A percentile compares a stretch with the other conserved stretches of the same genome.
These are phyloP conservation scores for Boleophthalmus pectinirostris DNA, from an alignment of 2,113 vertebrate genomes.

Conservation along the genomic window DNA sequence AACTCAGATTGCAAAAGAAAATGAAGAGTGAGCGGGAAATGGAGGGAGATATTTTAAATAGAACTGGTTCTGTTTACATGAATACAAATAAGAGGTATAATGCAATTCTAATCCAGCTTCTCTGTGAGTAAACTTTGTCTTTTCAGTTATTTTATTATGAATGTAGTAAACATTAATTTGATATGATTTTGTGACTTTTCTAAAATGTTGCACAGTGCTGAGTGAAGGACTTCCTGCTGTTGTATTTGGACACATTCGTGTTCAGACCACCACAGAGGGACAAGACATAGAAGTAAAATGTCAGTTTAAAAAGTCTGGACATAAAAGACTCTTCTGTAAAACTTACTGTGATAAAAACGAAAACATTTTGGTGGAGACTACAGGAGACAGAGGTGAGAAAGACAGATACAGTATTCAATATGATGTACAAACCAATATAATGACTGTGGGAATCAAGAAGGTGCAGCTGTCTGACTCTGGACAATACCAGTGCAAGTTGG, in stretches of 20 bases:
- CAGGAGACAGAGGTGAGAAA: background rate
- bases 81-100: background rate
- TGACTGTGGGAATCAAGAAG: no score
- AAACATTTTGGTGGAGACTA: no score
- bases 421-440: background rate
- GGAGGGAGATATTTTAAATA: background rate
- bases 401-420: background rate
- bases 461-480: no score
- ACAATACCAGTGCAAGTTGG: no score
- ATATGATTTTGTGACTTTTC: background rate
- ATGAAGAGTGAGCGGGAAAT: no score
- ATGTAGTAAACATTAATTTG: no score
- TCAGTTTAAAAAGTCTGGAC: background rate
- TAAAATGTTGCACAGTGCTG: background rate
- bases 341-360: background rate
- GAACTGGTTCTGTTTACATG: background rate
- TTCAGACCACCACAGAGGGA: background rate
- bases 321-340: background rate
- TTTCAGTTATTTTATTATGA: no score
- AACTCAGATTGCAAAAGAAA: background rate
- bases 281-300: background rate
- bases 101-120: background rate
- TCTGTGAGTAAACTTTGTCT: background rate
- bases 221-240: background rate
- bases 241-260: background rate